A percentile compares a stretch with the other conserved stretches of the same genome.
These are phyloP conservation scores for Mycalesis mineus DNA, from an alignment of 2,888 invertebrate genomes.

Conservation along the genomic window DNA sequence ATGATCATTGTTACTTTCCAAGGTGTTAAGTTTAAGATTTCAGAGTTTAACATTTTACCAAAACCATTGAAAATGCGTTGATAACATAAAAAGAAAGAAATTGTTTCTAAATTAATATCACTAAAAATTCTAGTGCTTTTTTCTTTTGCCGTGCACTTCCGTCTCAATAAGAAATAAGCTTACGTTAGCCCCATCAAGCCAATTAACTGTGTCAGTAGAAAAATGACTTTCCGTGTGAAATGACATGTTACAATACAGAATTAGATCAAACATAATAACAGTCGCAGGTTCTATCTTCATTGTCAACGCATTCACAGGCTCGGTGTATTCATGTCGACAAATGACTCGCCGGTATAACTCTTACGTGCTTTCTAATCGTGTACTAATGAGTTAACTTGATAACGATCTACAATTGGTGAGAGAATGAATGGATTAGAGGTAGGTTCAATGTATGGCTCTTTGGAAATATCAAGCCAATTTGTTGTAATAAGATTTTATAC, in stretches of 20 bases:
- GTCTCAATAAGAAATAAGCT: not conserved
- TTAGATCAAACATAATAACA: slow-evolving; percentile 41
- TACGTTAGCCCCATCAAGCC: slow-evolving; percentile 6
- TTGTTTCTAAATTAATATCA: not conserved
- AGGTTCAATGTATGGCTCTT: not conserved
- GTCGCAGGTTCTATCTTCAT: slow-evolving; percentile 26
- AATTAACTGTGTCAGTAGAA: slow-evolving; percentile 18
- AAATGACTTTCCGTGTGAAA: slow-evolving; percentile 21
- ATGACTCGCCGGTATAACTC: slow-evolving; percentile 22
- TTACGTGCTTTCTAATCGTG: slow-evolving; percentile 28
- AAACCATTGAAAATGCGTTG: no score
- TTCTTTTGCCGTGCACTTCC: not conserved
- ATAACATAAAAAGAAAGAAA: not conserved
- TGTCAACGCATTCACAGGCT: slow-evolving; percentile 26
- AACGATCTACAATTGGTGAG: slow-evolving; percentile 11
- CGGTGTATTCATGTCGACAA: slow-evolving; percentile 30
- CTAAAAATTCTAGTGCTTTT: not conserved
- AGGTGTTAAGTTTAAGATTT: no score
- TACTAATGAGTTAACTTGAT: slow-evolving; percentile 22
- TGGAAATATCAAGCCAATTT: slow-evolving; percentile 1
- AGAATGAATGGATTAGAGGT: not conserved
- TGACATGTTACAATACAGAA: slow-evolving; percentile 39
- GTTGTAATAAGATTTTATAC: not conserved
- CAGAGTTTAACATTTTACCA: not conserved
- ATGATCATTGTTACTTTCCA: not conserved